Conservation (phyloP, 2,113 vertebrate genomes). For the Hiodon tergisus region DNA sequence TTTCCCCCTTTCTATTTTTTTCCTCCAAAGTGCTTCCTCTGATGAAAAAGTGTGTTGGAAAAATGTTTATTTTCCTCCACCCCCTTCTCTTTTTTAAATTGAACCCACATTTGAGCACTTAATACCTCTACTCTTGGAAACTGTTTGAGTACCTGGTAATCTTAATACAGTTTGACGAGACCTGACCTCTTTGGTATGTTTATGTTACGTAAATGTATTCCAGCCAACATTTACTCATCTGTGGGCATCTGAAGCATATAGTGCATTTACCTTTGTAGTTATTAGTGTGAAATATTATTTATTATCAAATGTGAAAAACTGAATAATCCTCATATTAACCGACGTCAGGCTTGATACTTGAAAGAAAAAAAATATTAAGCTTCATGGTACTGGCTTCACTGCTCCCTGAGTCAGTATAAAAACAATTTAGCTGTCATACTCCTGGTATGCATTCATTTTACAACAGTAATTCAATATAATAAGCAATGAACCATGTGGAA, state of each 20-base stretch:
- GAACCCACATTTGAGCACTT: slow-evolving; percentile 48
- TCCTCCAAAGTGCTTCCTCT: slow-evolving; percentile 48
- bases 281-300: neutral
- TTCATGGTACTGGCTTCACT: neutral
- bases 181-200: slow-evolving; percentile 48
- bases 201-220: slow-evolving; percentile 44
- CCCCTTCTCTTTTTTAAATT: slow-evolving; percentile 45
- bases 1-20: slow-evolving; percentile 44
- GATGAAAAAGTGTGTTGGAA: slow-evolving; percentile 46
- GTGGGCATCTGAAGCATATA: slow-evolving; percentile 22
- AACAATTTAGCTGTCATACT: neutral
- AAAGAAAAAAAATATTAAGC: neutral
- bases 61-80: slow-evolving; percentile 58
- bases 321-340: neutral
- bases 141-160: slow-evolving; percentile 49
- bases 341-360: neutral
- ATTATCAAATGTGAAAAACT: neutral
- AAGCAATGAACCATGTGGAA: neutral
- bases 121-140: slow-evolving; percentile 54
- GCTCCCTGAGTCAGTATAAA: neutral
- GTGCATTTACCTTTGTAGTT: slow-evolving; percentile 6
- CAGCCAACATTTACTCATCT: slow-evolving; percentile 38
- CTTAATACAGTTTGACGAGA: slow-evolving; percentile 44
- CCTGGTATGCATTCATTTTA: neutral
- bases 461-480: slow-evolving; percentile 6